A percentile compares a stretch with the other conserved stretches of the same genome.
phyloP scores from a whole-genome alignment of 2,888 invertebrate species.

The Nemoura dubitans region DNA sequence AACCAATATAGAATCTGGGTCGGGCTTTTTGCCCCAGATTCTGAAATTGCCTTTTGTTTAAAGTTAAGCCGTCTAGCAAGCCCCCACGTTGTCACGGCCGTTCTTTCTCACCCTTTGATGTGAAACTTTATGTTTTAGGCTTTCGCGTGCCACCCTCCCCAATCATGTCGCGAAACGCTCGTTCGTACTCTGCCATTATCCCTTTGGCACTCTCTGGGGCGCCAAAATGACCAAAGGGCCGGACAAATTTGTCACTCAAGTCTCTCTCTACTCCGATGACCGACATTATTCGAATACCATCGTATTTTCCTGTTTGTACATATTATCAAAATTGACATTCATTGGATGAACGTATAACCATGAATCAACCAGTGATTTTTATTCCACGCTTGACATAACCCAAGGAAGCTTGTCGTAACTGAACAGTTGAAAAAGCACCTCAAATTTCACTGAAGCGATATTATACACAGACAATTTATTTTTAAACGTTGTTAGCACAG shows the following conservation, averaged over 20 bases:
- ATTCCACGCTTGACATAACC: too few species aligned
- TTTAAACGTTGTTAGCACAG: too few species aligned
- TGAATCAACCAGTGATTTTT: neutral
- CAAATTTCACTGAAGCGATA: too few species aligned
- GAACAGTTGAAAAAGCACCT: too few species aligned
- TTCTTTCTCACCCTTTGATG: neutral
- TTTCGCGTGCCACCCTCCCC: neutral
- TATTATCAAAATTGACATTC: neutral
- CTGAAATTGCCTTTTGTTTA: neutral
- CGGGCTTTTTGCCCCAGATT: neutral
- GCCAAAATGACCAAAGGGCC: neutral
- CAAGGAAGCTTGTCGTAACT: too few species aligned
- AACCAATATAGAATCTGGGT: neutral
- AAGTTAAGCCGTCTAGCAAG: neutral
- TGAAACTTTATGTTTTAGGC: neutral
- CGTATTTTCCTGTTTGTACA: neutral
- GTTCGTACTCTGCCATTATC: neutral
- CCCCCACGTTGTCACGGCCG: neutral
- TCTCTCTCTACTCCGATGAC: neutral
- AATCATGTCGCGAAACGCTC: neutral
- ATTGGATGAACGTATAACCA: neutral
- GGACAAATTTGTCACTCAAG: neutral
- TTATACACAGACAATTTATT: too few species aligned
- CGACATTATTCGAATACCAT: neutral
- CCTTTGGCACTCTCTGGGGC: neutral